A percentile compares a stretch with the other conserved stretches of the same genome.
Conservation (phyloP, 1,140 invertebrate species). For the Zaprionus davidi region DNA sequence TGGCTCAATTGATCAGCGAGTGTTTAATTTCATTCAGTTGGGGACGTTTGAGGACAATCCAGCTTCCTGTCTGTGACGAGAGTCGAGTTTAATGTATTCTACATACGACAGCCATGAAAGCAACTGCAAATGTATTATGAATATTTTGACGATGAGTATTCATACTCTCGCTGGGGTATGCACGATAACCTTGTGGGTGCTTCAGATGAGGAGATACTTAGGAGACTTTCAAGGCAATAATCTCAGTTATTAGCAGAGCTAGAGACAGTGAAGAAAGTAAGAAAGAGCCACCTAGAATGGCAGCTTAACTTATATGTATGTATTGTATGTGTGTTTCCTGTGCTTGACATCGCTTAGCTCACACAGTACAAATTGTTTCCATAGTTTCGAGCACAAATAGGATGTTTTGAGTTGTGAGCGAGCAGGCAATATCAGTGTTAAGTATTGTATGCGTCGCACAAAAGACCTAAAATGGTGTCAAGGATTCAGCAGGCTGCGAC, state of each 20-base stretch:
- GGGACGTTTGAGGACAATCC: background rate
- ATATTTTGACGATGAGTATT: constrained; percentile 24
- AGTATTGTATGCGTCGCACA: no score
- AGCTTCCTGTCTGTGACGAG: constrained; percentile 25
- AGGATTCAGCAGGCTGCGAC: constrained; percentile 48
- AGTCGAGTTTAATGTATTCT: constrained; percentile 58
- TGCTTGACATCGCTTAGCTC: no score
- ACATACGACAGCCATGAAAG: constrained; percentile 23
- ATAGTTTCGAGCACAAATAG: no score
- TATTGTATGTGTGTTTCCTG: no score
- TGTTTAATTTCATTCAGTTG: constrained; percentile 54
- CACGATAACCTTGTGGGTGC: no score
- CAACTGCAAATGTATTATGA: constrained; percentile 31
- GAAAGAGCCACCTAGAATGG: no score
- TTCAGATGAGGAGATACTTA: no score
- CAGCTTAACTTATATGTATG: no score
- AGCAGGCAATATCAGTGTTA: no score
- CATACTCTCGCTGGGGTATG: background rate
- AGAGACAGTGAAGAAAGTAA: background rate
- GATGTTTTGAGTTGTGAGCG: no score
- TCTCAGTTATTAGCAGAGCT: background rate
- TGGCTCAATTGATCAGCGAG: constrained; percentile 10
- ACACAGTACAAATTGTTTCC: no score
- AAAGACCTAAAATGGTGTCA: constrained; percentile 48
- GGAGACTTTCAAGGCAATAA: no score